A percentile compares a stretch with the other conserved stretches of the same genome.
Evolutionary conservation across 2,888 invertebrate species (phyloP).

Genomic region (Ptycholaimellus sp.): DNA sequence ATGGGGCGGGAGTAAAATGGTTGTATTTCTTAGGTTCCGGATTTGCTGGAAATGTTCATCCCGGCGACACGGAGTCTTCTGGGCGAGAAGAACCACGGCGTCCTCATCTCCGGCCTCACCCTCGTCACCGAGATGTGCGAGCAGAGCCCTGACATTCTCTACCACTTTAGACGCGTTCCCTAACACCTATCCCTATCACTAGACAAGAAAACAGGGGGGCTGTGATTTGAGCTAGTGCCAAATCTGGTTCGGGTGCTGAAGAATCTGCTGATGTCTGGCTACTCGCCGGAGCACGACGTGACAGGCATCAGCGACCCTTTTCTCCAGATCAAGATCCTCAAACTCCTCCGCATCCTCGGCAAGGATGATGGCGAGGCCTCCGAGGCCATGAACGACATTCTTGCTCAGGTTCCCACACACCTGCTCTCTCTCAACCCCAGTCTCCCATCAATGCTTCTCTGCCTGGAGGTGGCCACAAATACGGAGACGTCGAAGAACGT

Average conservation of each 20-base stretch:
- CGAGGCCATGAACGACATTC: conserved; percentile 97
- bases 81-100: conserved; percentile 96
- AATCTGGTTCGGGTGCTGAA: conserved; percentile 92
- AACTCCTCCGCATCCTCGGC: conserved; percentile 73
- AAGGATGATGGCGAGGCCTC: conserved; percentile 86
- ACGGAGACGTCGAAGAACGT: conserved; percentile 99
- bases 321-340: conserved; percentile 86
- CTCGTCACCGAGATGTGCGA: conserved; percentile 99
- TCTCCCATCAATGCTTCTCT: too few species aligned
- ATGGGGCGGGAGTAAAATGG: too few species aligned
- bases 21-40: too few species aligned
- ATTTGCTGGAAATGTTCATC: conserved; percentile 96
- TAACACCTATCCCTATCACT: too few species aligned
- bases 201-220: too few species aligned
- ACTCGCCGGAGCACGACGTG: conserved; percentile 98
- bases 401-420: conserved; percentile 49
- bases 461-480: conserved; percentile 85
- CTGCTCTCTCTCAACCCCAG: too few species aligned
- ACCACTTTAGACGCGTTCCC: conserved; percentile 98
- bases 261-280: conserved; percentile 88
- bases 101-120: conserved; percentile 85
- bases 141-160: conserved; percentile 78
- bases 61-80: conserved; percentile 82
- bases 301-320: conserved; percentile 98
- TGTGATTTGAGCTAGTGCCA: conserved; percentile 58